Percentiles rank a stretch among this genome's conserved stretches.
Evolutionary conservation across 2,888 invertebrate genomes (phyloP).

Genomic region (Ametastegia equiseti): DNA sequence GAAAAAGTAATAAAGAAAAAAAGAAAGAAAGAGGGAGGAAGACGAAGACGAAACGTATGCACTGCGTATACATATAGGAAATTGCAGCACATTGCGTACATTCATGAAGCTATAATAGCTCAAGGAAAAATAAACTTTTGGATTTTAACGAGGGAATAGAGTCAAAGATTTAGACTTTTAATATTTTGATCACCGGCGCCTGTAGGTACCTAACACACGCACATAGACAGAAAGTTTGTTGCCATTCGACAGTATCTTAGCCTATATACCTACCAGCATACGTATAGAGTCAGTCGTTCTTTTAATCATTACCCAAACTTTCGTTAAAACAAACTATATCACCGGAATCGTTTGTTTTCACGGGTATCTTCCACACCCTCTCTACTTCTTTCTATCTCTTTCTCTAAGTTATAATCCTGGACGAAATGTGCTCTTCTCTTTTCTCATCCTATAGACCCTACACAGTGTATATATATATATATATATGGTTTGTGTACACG

Average conservation of each 20-base stretch:
- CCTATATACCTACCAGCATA: too few relatives aligned
- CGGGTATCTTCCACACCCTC: neutral
- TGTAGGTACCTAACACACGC: neutral
- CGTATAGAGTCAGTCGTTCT: slow-evolving; percentile 7
- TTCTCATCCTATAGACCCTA: neutral
- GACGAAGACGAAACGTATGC: neutral
- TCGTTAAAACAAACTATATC: slow-evolving; percentile 23
- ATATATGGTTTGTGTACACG: slow-evolving; percentile 13
- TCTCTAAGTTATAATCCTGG: neutral
- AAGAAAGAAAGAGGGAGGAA: neutral
- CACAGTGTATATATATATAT: too few relatives aligned
- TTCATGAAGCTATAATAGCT: neutral
- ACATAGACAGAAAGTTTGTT: slow-evolving; percentile 31
- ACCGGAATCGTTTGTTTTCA: slow-evolving; percentile 33
- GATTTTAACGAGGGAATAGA: slow-evolving; percentile 36
- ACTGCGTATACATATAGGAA: neutral
- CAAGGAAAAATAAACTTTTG: slow-evolving; percentile 29
- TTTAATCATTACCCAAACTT: slow-evolving; percentile 34
- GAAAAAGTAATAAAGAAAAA: neutral
- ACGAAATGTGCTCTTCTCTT: neutral
- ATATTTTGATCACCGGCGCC: slow-evolving; percentile 46
- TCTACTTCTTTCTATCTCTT: neutral
- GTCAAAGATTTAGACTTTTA: slow-evolving; percentile 24
- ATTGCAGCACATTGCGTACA: neutral
- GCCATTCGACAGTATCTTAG: slow-evolving; percentile 11